These are phyloP conservation scores for Lochmaea capreae DNA, from an alignment of 2,888 invertebrate species.

Conservation along the genomic window DNA sequence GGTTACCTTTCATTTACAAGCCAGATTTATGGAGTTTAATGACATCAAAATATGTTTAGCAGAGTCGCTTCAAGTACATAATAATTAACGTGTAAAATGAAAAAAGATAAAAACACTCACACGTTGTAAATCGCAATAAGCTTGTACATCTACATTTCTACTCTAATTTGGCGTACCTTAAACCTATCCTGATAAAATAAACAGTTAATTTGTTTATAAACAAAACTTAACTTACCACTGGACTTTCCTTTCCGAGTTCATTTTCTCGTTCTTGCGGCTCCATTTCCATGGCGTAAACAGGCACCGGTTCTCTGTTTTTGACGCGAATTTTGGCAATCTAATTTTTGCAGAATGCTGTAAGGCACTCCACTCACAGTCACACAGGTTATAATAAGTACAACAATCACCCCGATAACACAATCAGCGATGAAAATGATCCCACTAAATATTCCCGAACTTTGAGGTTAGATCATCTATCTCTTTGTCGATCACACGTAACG, in stretches of 20 bases:
- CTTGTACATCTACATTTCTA: too few relatives aligned
- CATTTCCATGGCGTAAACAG: constrained; percentile 85
- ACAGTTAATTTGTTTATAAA: too few relatives aligned
- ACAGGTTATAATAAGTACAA: constrained; percentile 40
- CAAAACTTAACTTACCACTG: constrained; percentile 72
- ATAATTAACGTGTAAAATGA: neutral
- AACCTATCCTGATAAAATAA: too few relatives aligned
- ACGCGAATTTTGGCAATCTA: constrained; percentile 82
- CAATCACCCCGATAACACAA: constrained; percentile 38
- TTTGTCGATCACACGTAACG: constrained; percentile 39
- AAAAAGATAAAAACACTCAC: too few relatives aligned
- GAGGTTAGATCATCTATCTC: constrained; percentile 53
- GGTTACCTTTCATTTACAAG: neutral
- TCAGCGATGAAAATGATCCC: constrained; percentile 33
- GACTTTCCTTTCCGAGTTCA: constrained; percentile 80
- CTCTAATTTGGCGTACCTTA: too few relatives aligned
- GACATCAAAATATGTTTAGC: neutral
- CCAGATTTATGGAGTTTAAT: neutral
- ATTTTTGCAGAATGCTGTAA: constrained; percentile 61
- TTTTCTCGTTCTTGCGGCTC: constrained; percentile 69
- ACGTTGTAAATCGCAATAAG: too few relatives aligned
- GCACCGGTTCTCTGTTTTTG: constrained; percentile 88
- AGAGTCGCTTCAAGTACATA: neutral
- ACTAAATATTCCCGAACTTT: constrained; percentile 34
- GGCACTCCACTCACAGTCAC: constrained; percentile 61